A percentile compares a stretch with the other conserved stretches of the same genome.
Conservation (phyloP, 2,797 vertebrate genomes). For the Enteromius viviparus region DNA sequence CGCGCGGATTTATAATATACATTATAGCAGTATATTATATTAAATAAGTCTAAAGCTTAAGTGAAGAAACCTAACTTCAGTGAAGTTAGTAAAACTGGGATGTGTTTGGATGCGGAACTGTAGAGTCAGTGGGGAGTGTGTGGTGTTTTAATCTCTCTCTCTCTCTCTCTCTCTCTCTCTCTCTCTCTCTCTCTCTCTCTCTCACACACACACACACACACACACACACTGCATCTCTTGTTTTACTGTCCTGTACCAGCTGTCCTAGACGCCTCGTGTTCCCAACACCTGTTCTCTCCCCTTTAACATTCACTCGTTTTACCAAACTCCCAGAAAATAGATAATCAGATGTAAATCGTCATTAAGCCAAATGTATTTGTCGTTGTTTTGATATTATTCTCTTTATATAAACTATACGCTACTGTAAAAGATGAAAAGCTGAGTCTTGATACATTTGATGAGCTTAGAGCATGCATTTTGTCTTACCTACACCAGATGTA, state of each 20-base stretch:
- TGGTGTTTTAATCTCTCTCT: too few species aligned
- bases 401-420: not conserved
- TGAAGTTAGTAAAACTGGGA: too few species aligned
- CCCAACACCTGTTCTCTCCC: conserved; percentile 1
- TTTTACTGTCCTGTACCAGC: conserved; percentile 46
- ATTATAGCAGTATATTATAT: too few species aligned
- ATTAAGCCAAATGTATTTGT: not conserved
- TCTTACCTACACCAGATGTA: not conserved
- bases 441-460: not conserved
- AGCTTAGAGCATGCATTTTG: not conserved
- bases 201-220: not conserved
- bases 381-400: not conserved
- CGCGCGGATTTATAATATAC: too few species aligned
- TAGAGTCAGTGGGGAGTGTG: too few species aligned
- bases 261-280: conserved; percentile 43
- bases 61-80: too few species aligned
- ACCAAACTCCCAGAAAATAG: not conserved
- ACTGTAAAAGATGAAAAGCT: not conserved
- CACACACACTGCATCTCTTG: not conserved
- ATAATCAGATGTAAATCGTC: not conserved
- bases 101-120: too few species aligned
- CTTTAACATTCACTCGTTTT: not conserved
- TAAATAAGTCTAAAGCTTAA: too few species aligned
- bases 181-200: too few species aligned
- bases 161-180: too few species aligned